phyloP scores from a whole-genome alignment of 2,888 invertebrate species.

The Lypha dubia region DNA sequence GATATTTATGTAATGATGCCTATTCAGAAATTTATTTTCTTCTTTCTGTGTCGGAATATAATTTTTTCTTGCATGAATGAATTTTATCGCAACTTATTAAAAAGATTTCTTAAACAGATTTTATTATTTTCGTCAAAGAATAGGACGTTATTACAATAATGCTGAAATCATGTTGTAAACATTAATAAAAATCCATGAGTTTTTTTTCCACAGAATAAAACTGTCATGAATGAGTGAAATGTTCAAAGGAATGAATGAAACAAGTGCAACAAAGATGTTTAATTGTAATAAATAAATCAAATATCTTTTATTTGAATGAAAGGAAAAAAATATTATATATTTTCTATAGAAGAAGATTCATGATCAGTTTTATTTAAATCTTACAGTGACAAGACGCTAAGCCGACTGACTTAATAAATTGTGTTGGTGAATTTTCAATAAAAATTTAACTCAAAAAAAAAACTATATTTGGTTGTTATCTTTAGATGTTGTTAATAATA shows the following conservation, averaged over 20 bases:
- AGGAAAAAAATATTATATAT: no score
- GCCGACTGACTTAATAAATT: no score
- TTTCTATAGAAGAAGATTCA: background rate
- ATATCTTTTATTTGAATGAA: background rate
- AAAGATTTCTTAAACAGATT: background rate
- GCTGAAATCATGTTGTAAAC: conserved; percentile 66
- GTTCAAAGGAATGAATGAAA: conserved; percentile 34
- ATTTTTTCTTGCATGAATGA: no score
- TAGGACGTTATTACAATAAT: conserved; percentile 53
- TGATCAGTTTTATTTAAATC: background rate
- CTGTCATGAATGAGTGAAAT: conserved; percentile 29
- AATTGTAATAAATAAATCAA: conserved; percentile 28
- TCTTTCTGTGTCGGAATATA: conserved; percentile 47
- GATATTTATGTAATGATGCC: conserved; percentile 52
- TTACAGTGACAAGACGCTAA: background rate
- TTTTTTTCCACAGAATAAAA: conserved; percentile 21
- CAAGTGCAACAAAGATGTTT: conserved; percentile 36
- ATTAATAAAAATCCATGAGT: conserved; percentile 62
- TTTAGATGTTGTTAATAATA: background rate
- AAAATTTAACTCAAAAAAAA: no score
- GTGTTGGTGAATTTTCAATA: no score
- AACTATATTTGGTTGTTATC: background rate
- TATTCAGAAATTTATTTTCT: conserved; percentile 37
- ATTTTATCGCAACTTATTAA: no score
- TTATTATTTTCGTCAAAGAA: conserved; percentile 14